Evolutionary conservation across 2,888 invertebrate species (phyloP).

Genomic region (Nomada flava): DNA sequence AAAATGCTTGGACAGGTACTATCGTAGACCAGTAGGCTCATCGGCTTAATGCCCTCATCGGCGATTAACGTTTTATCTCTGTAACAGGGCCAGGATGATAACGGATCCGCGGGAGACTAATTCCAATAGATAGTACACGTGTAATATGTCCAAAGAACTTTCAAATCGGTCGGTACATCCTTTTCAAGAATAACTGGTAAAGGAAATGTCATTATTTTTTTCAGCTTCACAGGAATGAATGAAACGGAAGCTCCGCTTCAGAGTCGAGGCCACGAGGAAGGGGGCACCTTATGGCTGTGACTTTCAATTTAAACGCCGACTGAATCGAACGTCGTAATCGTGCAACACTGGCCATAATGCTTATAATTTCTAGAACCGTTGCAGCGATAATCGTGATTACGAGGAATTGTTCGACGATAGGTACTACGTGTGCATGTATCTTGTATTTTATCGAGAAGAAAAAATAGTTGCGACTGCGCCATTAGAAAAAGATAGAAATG

Average conservation of each 20-base stretch:
- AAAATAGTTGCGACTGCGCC: not conserved
- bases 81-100: not conserved
- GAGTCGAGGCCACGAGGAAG: not conserved
- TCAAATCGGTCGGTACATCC: too few species aligned
- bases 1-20: too few species aligned
- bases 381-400: not conserved
- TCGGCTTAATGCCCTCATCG: conserved; percentile 17
- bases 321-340: not conserved
- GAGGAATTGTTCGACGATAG: not conserved
- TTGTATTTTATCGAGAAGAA: not conserved
- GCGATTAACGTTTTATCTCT: conserved; percentile 13
- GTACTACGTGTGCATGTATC: not conserved
- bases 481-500: too few species aligned
- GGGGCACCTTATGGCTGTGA: not conserved
- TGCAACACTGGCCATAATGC: not conserved
- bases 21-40: not conserved
- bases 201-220: not conserved
- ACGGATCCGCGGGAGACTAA: conserved; percentile 11
- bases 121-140: conserved; percentile 25
- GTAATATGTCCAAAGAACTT: too few species aligned
- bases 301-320: not conserved
- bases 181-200: not conserved
- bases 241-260: not conserved
- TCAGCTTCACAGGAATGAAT: not conserved
- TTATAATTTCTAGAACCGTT: not conserved